Percentiles rank a stretch among this genome's conserved stretches.
phyloP scores from a whole-genome alignment of 1,140 invertebrate genomes.

The Drosophila arawakana region DNA sequence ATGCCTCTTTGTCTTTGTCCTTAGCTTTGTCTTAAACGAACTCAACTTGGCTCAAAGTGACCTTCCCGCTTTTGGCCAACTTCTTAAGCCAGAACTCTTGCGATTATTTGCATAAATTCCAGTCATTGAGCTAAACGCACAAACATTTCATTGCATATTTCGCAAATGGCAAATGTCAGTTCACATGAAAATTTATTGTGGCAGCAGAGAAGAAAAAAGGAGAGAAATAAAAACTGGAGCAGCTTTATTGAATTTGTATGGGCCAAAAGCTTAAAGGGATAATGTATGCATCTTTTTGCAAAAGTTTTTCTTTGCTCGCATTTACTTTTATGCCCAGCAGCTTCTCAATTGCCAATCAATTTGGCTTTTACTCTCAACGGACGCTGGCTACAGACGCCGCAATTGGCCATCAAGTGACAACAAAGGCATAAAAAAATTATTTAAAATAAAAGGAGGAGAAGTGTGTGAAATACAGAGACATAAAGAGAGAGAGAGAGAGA shows the following conservation, averaged over 20 bases:
- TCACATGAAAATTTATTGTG: constrained; percentile 56
- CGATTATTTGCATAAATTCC: constrained; percentile 78
- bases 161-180: constrained; percentile 46
- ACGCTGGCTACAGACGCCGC: constrained; percentile 25
- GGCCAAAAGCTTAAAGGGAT: constrained; percentile 62
- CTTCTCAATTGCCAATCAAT: constrained; percentile 75
- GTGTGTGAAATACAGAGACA: not conserved
- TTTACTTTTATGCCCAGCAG: constrained; percentile 46
- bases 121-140: constrained; percentile 69
- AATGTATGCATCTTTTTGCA: constrained; percentile 61
- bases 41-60: constrained; percentile 22
- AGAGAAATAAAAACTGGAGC: constrained; percentile 16
- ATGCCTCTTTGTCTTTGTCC: constrained; percentile 52
- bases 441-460: not conserved
- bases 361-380: constrained; percentile 60
- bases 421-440: constrained; percentile 60
- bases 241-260: constrained; percentile 61
- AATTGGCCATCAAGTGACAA: constrained; percentile 70
- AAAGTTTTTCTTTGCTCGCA: constrained; percentile 4
- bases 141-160: constrained; percentile 67
- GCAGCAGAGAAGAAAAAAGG: not conserved
- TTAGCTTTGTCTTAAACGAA: not conserved
- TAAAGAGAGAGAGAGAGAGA: not conserved
- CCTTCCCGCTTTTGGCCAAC: constrained; percentile 17
- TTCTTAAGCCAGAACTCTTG: constrained; percentile 3